These are phyloP conservation scores for Copsychus sechellarum DNA, from an alignment of 2,113 vertebrate genomes.

Conservation along the genomic window DNA sequence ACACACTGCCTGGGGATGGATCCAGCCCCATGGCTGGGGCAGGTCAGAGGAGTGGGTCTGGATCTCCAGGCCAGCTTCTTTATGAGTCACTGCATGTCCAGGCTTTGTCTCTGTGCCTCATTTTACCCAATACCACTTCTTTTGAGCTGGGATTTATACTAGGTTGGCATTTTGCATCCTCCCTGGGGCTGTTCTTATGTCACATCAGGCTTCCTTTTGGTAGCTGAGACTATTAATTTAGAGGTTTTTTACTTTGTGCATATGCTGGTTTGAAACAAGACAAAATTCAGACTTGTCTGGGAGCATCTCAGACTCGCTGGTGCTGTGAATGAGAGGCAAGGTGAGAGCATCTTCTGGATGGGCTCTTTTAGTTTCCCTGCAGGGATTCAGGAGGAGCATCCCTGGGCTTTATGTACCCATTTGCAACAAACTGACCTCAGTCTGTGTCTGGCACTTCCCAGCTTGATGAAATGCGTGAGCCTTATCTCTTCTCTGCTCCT, in stretches of 20 bases:
- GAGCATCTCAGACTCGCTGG: not conserved
- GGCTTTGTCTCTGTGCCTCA: not conserved
- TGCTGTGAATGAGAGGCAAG: not conserved
- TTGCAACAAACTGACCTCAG: not conserved
- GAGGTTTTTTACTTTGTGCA: not conserved
- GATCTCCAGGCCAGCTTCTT: not conserved
- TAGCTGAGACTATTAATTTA: not conserved
- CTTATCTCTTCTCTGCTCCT: not conserved
- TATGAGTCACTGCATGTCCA: not conserved
- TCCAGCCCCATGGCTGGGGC: not conserved
- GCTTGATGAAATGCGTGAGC: not conserved
- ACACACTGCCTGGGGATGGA: not conserved
- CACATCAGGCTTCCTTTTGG: not conserved
- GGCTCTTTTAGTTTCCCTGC: not conserved
- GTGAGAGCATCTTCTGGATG: not conserved
- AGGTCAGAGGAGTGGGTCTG: not conserved
- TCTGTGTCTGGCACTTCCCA: not conserved
- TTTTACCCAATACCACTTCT: not conserved
- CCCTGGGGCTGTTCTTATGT: not conserved
- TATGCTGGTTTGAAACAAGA: not conserved
- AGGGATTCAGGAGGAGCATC: not conserved
- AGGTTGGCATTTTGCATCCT: not conserved
- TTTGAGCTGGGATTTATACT: not conserved
- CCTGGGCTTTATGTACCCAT: not conserved
- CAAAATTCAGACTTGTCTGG: not conserved